Evolutionary conservation across 2,797 vertebrate genomes (phyloP).

Genomic region (Myripristis murdjan): DNA sequence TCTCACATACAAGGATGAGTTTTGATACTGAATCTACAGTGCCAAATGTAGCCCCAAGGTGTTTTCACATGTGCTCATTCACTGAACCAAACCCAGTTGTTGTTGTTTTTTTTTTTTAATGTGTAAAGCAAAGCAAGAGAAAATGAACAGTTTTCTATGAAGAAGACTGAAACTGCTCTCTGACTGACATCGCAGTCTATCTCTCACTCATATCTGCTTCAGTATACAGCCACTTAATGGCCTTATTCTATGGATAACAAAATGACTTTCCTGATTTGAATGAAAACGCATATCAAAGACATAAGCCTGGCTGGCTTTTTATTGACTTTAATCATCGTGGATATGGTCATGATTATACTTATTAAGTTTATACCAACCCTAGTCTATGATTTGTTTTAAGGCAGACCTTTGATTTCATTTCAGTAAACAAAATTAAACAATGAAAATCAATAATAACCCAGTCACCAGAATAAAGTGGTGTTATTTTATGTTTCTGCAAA

Average conservation of each 20-base stretch:
- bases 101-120: slow-evolving; percentile 25
- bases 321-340: too few species aligned
- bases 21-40: slow-evolving; percentile 39
- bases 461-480: too few species aligned
- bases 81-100: slow-evolving; percentile 36
- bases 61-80: slow-evolving; percentile 47
- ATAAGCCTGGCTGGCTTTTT: background rate
- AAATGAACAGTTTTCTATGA: background rate
- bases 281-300: background rate
- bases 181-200: background rate
- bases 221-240: too few species aligned
- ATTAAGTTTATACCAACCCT: too few species aligned
- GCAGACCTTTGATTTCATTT: background rate
- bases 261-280: background rate
- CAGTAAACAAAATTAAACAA: too few species aligned
- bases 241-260: background rate
- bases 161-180: background rate
- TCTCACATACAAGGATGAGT: slow-evolving; percentile 59
- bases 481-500: too few species aligned
- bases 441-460: too few species aligned
- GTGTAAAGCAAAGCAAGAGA: slow-evolving; percentile 9
- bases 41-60: slow-evolving; percentile 51
- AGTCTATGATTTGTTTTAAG: slow-evolving; percentile 14
- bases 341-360: too few species aligned
- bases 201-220: background rate